Conservation (phyloP, 2,888 invertebrate species). For the Volucella bombylans region DNA sequence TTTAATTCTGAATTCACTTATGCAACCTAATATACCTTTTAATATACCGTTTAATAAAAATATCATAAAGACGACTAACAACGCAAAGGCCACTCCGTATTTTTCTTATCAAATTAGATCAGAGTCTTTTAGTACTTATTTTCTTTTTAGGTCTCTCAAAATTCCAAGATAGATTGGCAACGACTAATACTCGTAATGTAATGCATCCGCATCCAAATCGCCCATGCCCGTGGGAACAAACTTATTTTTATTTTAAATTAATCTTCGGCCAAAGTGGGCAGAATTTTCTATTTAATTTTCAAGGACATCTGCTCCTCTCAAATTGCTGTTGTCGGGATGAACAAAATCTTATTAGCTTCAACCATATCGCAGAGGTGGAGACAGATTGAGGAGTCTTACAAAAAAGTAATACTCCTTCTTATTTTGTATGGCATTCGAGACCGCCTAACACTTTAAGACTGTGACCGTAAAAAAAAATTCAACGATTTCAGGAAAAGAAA, state of each 20-base stretch:
- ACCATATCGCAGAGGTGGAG: background rate
- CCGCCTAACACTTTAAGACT: slow-evolving; percentile 53
- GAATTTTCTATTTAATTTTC: slow-evolving; percentile 49
- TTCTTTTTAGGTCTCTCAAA: too few species aligned
- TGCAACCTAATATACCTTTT: too few species aligned
- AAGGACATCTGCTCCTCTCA: slow-evolving; percentile 51
- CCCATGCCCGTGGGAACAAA: background rate
- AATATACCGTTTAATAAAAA: too few species aligned
- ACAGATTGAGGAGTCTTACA: slow-evolving; percentile 17
- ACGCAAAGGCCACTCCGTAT: too few species aligned
- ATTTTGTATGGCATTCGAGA: slow-evolving; percentile 39
- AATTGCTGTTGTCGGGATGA: slow-evolving; percentile 40
- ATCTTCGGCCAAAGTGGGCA: slow-evolving; percentile 19
- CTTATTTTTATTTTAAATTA: slow-evolving; percentile 22
- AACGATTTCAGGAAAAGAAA: slow-evolving; percentile 38
- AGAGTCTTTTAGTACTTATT: too few species aligned
- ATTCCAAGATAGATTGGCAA: background rate
- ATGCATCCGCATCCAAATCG: background rate
- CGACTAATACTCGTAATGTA: background rate
- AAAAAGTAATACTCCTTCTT: slow-evolving; percentile 47
- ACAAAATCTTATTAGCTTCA: slow-evolving; percentile 49
- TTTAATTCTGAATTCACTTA: too few species aligned
- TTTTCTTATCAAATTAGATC: too few species aligned
- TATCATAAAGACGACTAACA: too few species aligned
- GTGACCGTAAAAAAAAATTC: slow-evolving; percentile 49